These are phyloP conservation scores for Mesoclemmys tuberculata DNA, from an alignment of 2,113 vertebrate genomes.

Conservation along the genomic window DNA sequence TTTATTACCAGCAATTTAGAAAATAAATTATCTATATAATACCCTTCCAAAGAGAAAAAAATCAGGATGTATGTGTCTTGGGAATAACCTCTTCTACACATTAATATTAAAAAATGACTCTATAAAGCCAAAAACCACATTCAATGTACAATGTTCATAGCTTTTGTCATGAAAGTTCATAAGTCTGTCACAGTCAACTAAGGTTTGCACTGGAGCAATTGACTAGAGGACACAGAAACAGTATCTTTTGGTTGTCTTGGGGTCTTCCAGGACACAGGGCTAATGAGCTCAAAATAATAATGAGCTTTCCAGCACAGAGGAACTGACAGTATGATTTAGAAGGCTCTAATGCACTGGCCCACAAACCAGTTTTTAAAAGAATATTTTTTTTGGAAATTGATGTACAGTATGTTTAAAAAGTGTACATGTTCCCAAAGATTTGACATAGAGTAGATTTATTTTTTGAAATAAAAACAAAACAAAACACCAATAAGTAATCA, in stretches of 20 bases:
- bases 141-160: not conserved
- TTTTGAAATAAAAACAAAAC: not conserved
- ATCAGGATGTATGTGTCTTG: not conserved
- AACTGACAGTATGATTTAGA: not conserved
- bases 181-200: not conserved
- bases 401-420: not conserved
- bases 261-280: not conserved
- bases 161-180: not conserved
- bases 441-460: not conserved
- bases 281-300: not conserved
- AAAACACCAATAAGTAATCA: not conserved
- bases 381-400: slow-evolving; percentile 9
- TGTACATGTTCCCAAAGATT: not conserved
- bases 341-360: not conserved
- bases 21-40: not conserved
- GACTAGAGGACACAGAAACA: not conserved
- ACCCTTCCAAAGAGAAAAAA: not conserved
- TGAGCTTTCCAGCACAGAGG: not conserved
- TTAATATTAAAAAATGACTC: too few relatives aligned
- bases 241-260: not conserved
- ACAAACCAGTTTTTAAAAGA: not conserved
- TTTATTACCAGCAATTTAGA: not conserved
- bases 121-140: not conserved
- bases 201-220: rapidly evolving
- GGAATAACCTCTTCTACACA: not conserved